Base-by-base conservation (phyloP, 1,140 invertebrate genomes). In the Sinonovacula constricta region DNA sequence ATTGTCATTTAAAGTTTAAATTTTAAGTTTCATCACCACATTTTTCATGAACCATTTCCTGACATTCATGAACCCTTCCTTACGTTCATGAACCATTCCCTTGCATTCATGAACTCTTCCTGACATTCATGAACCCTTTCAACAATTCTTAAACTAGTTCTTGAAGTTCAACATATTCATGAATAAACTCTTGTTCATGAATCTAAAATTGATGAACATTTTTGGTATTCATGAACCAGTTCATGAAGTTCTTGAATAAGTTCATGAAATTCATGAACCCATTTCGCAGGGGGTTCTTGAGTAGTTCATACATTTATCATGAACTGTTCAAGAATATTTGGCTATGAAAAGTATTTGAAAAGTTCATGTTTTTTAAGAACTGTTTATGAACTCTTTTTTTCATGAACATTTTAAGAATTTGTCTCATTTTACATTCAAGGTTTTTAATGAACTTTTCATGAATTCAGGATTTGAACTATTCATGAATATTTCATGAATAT, bases 1-100 rank as follows among this genome's bases (percentile, higher is more conserved):
- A 60, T 28, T 30, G 57, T 60, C 57, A 26, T 30, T 26, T 12
- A 10, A 36, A 36, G 30, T 65, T 36, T n/a, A n/a, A 65, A 65
- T 65, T 65, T 65, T 65, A 65, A 39, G 60, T 65, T 36, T 65
- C 60, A 65, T 65, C 60, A 65, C 60, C 60, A 65, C 60, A 65
- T 65, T 65, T 65, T 65, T 65, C 57, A 65, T 65, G 30, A 65
- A 65, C 60, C 60, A 34, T 65, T 39, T 22, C 60, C 30, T 65
- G 60, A 65, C 60, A 65, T 65, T 65, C 57, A 60, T 60, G 57
- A 60, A 60, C 57, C 57, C 57, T 60, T 60, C 28, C 57, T 28
- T 3, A 26, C 39, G 18, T 45, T 45, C 39, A 45, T 5, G 28
- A 30, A 26, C 22, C 28, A 3, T 30, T 60, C 30, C 28, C 57